Conservation (phyloP, 2,797 vertebrate species). For the Falco biarmicus region DNA sequence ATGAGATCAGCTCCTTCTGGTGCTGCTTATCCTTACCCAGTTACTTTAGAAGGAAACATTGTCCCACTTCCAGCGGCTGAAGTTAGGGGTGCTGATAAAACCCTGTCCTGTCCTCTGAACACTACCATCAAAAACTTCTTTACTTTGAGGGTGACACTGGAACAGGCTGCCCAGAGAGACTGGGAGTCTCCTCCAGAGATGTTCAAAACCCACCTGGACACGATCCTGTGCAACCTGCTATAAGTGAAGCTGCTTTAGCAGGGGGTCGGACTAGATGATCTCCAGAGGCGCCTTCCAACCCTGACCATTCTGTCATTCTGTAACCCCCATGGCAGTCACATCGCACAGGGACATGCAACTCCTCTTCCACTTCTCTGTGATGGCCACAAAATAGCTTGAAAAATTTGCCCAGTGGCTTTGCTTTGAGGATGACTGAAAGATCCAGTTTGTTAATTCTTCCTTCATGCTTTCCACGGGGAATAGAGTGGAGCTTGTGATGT, state of each 20-base stretch:
- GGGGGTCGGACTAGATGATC: no score
- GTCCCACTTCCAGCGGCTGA: background rate
- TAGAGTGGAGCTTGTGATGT: background rate
- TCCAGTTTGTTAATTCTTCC: background rate
- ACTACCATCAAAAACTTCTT: no score
- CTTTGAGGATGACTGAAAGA: background rate
- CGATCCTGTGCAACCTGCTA: no score
- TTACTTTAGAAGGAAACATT: background rate
- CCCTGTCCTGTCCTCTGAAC: background rate
- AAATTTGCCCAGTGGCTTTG: background rate
- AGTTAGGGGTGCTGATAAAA: background rate
- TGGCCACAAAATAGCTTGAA: background rate
- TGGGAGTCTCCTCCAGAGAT: no score
- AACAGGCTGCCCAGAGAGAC: no score
- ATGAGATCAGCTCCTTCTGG: background rate
- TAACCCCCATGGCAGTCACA: fast-evolving
- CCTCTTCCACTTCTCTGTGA: background rate
- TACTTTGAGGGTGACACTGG: no score
- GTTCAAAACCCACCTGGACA: no score
- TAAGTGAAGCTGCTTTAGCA: no score
- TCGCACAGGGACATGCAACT: fast-evolving
- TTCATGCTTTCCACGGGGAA: background rate
- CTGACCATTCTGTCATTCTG: no score
- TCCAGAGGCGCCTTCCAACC: no score
- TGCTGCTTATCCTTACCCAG: background rate